Base-by-base conservation (phyloP, 2,797 vertebrate species). In the Holocentrus rufus region DNA sequence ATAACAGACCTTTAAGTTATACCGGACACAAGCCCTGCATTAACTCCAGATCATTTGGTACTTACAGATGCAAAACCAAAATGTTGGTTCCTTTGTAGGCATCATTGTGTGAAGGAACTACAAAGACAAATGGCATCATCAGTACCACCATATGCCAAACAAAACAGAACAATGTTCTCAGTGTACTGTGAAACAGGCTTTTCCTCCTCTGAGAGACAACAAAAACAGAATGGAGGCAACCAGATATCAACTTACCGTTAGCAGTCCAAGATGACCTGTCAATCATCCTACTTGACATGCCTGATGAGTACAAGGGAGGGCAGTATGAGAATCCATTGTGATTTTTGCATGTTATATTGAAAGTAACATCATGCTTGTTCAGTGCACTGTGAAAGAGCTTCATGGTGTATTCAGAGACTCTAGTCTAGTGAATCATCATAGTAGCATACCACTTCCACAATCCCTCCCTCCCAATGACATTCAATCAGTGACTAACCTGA, bases 321-420 rank as follows among this genome's bases (percentile, higher is more conserved):
- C 0, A 0, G 7, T 1, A 7, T 79, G 0, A 80, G 4, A 30
- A 55, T 1, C 2, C 4, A 5, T 6, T n/a, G 23, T 13, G 20
- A 47, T 15, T 0, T 8, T 50, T 50, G 2, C 7, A 3, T 5
- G 20, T 0, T n/a, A 7, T 2, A 2, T 0, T 13, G 20, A 52
- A 52, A 52, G 49, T 4, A 55, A 17, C 15, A 27, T 10, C 0
- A 34, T 30, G 53, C 54, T 46, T 81, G 34, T 27, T 94, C 94
- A 94, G 93, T 88, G 89, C 90, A 92, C 85, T 92, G 88, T 92
- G 84, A 91, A 91, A 84, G 46, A 90, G 47, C 93, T 83, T 94
- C 93, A 94, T 69, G 39, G 46, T 20, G 1, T 31, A 65, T 44
- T 94, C 93, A 94, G 94, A 93, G 92, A 94, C 93, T 94, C 92